phyloP scores from a whole-genome alignment of 2,888 invertebrate genomes.

The Rhabditophanes sp. region DNA sequence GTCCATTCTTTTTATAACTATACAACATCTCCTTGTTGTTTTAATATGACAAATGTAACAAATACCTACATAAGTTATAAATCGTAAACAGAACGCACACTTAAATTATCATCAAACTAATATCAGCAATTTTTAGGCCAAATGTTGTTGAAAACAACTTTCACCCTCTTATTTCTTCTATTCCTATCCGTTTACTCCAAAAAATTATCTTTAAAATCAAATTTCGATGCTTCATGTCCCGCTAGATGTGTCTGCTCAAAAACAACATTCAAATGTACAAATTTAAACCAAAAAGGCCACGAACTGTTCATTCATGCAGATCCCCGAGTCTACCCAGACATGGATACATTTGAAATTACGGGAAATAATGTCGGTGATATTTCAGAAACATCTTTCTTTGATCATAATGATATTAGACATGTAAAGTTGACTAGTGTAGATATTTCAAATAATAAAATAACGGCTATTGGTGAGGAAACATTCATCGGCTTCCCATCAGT shows the following conservation, averaged over 20 bases:
- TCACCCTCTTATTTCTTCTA: too few relatives aligned
- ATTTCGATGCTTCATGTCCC: conserved; percentile 11
- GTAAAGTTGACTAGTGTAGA: conserved; percentile 13
- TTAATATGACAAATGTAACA: too few relatives aligned
- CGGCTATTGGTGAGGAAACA: conserved; percentile 16
- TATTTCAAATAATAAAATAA: conserved; percentile 15
- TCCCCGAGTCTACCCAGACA: conserved; percentile 8
- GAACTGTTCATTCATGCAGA: conserved; percentile 9
- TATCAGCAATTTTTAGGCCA: too few relatives aligned
- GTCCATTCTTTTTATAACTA: too few relatives aligned
- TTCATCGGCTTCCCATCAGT: conserved; percentile 17
- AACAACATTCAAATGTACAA: conserved; percentile 8
- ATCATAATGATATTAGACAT: conserved; percentile 9
- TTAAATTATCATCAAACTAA: too few relatives aligned
- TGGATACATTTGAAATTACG: conserved; percentile 12
- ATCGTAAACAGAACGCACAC: too few relatives aligned
- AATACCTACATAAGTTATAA: too few relatives aligned
- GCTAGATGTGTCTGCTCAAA: conserved; percentile 11
- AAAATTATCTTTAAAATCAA: not conserved
- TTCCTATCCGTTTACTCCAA: too few relatives aligned
- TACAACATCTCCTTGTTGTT: too few relatives aligned
- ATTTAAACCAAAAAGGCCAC: conserved; percentile 6
- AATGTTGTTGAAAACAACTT: too few relatives aligned
- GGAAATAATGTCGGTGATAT: conserved; percentile 13
- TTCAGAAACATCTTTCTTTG: conserved; percentile 9